Evolutionary conservation across 2,113 vertebrate genomes (phyloP), one percentile per base, ranked within the genome.

Genomic region (Scortum barcoo): DNA sequence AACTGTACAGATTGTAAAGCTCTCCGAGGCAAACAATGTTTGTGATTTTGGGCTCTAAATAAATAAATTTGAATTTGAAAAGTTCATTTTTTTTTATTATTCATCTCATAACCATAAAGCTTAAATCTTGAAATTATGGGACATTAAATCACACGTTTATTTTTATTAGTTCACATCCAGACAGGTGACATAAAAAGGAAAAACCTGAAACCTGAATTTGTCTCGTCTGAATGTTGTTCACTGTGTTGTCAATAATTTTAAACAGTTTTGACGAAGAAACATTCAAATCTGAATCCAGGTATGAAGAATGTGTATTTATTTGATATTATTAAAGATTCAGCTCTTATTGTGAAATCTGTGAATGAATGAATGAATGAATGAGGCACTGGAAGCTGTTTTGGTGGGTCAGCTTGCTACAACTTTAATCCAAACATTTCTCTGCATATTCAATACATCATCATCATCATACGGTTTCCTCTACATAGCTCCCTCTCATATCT

Each of bases 341-440:
- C 17, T 7, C 48, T 20, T 7, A 14, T 11, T 17, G 7, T 56
- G 50, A 33, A 9, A 26, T 13, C 3, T 12, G 17, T 44, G 73
- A 62, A 26, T 60, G 68, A 88, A 76, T 46, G 60, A 88, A 85
- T 16, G 22, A 36, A 6, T 36, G 33, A 36, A 6, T 42, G 72
- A 86, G 30, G 76, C 2, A 1, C 54, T 1, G 13, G 82, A 88
- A 40, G 24, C 81, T 0, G 69, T 67, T 75, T 13, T 92, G 90
- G 90, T 92, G 92, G 87, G 89, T 93, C 91, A 94, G 92, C 93
- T 94, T 91, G 93, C 93, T 94, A 94, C 92, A 94, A 92, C 92
- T 94, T 94, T 93, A 94, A 92, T 94, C 91, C 92, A 92, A 93
- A 93, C 85, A 82, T 89, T 26, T 19, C 90, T 92, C 89, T 87